Base-by-base conservation (phyloP, 1,140 invertebrate genomes). In the Lordiphosa clarofinis region DNA sequence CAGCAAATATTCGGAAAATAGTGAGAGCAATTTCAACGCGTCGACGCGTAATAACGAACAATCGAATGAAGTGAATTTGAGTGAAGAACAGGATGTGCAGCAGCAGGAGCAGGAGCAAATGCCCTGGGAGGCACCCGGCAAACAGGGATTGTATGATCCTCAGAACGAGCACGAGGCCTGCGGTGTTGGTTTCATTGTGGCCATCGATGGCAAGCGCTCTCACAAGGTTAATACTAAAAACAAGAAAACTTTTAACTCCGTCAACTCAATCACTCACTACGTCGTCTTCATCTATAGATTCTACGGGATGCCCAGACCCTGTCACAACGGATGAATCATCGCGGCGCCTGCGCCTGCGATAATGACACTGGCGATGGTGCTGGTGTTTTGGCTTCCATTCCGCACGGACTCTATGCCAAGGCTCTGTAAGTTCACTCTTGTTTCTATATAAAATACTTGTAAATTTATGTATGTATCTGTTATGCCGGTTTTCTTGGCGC, bases 321-420 rank as follows among this genome's bases (percentile, higher is more conserved):
- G 89, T 94, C 98, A 13, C 94, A 94, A 86, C 94, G 98, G 75
- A 99, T 99, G 98, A 96, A 98, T 91, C 98, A 99, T 90, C 94
- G 98, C 65, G 98, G 98, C 68, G 98, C 98, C 15, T 99, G 97
- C 90, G 96, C 97, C 15, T 99, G 98, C 90, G 98, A 99, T 91
- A 99, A 99, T 90, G 97, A 99, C 89, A 98, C 98, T 11, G 98
- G 98, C 42, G 98, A 99, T 90, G 98, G 98, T 43, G 98, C 98
- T 71, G 98, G 98, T 54, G 95, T 99, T 19, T 91, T 99, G 63
- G 95, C 96, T 42, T 97, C 97, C 60, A 99, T 99, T 87, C 98
- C 98, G 13, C 97, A 99, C 90, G 92, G 94, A 67, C 95, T 98
- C 86, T 99, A 99, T 91, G 91, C 92, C 62, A 92, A 94, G 67